phyloP scores from a whole-genome alignment of 2,113 vertebrate genomes.

The Planiliza haematocheilus region DNA sequence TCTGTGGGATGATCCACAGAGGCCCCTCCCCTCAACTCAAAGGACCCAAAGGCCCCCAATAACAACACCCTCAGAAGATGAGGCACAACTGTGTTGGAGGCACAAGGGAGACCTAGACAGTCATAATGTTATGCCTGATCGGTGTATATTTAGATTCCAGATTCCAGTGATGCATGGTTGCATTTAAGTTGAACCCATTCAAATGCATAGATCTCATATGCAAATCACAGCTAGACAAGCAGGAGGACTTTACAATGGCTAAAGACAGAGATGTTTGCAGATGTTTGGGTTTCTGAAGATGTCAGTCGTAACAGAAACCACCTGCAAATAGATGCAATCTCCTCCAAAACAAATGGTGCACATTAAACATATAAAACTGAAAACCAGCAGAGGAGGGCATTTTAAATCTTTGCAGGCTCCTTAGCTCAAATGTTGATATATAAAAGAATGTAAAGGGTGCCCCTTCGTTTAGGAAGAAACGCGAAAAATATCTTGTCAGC shows the following conservation, averaged over 20 bases:
- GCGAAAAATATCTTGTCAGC: conserved; percentile 50
- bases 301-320: conserved; percentile 2
- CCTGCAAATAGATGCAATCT: not conserved
- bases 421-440: conserved; percentile 1
- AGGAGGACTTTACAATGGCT: not conserved
- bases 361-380: conserved; percentile 1
- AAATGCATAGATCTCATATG: not conserved
- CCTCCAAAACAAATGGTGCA: not conserved
- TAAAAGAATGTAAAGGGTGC: not conserved
- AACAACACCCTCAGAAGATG: too few species aligned
- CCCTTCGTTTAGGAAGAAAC: conserved; percentile 32
- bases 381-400: not conserved
- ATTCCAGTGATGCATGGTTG: too few species aligned
- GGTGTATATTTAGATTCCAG: too few species aligned
- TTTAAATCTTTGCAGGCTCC: not conserved
- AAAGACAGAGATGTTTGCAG: conserved; percentile 13
- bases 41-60: too few species aligned
- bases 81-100: too few species aligned
- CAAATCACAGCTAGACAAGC: not conserved
- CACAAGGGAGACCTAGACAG: too few species aligned
- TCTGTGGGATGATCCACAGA: too few species aligned
- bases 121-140: too few species aligned
- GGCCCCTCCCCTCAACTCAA: too few species aligned
- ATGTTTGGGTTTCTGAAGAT: conserved; percentile 9
- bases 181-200: not conserved